Evolutionary conservation across 1,140 invertebrate genomes (phyloP), one percentile per base, ranked within the genome.

Genomic region (Plodia interpunctella): DNA sequence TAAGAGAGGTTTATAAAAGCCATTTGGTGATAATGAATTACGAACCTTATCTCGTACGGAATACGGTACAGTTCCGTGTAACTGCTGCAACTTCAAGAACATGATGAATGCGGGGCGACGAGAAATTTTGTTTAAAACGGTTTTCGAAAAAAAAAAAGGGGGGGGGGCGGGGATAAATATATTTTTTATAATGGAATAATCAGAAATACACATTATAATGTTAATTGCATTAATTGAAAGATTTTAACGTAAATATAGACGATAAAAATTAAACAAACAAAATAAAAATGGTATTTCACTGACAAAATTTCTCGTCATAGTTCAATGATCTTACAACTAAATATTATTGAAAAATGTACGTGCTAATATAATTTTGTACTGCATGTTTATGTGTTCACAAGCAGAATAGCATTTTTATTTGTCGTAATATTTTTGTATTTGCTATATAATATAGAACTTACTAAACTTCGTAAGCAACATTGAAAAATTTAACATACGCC

Each of bases 1-100:
- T 20, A 35, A 59, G 30, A 59, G 57, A 59, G 57, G 57, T 59
- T 21, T 49, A 49, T 38, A 11, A 28, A 10, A 50, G 8, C 19
- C 1, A 15, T n/a, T 49, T 20, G 25, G 50, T 60, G 59, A 15
- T 21, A 8, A 60, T 55, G 59, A 60, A 44, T 49, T 60, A 60
- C 59, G 59, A 76, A 76, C 70, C 73, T 73, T 59, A 63, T 17
- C 18, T 70, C 18, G 70, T 49, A 63, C 66, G 65, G 66, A 75
- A 30, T 67, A 62, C 54, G 84, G 60, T 65, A 86, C 81, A 51
- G 68, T 62, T 49, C 68, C 60, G 38, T 83, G 83, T 81, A 88
- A 35, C 32, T 9, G 32, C 49, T 72, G 71, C 17, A 90, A 67
- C 74, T 79, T 68, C 60, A 73, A 73, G 57, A 77, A 70, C 32